Evolutionary conservation across 2,797 vertebrate species (phyloP), one percentile per base, ranked within the genome.

Genomic region (Acanthis flammea): DNA sequence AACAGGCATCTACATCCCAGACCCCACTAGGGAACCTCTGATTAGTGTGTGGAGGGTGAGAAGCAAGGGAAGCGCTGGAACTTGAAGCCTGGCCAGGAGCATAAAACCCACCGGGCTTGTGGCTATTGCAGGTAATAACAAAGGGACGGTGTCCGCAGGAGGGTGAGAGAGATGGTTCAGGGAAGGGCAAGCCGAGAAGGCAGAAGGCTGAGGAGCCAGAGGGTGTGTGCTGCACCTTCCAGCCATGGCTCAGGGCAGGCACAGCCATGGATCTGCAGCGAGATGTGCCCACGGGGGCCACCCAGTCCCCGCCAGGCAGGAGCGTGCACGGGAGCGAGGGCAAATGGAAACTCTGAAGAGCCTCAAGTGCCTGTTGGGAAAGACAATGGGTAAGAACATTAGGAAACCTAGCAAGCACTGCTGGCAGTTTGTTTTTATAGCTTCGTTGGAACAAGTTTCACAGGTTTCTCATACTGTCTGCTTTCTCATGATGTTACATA

Each of bases 1-100:
- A 98, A 97, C 97, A 98, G 97, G 82, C 97, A 96, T 97, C 92
- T 97, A 96, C 91, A 95, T 95, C 90, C 76, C 53, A 51, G 89
- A 70, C n/a, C 94, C 68, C 97, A 68, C 96, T 12, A 78, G 97
- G 97, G 97, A 98, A 78, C n/a, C 78, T 83, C 95, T 97, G 97
- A 97, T 97, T 95, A 97, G 90, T 35, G 24, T 25, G 3, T n/a
- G 14, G 80, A 63, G 57, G 95, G 87, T 22, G 74, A 96, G 95
- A 94, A 95, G 82, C 91, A 85, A 97, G 95, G 82, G 95, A 96
- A 97, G 50, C 2, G 3, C 82, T 95, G 94, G 88, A 91, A 96
- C 60, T 61, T 96, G 97, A 97, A 95, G 50, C 44, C 55, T 74
- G 71, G 90, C 96, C 96, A 97, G 87, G 86, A 94, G 94, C 85